phyloP scores from a whole-genome alignment of 2,797 vertebrate genomes.

The Scyliorhinus canicula region DNA sequence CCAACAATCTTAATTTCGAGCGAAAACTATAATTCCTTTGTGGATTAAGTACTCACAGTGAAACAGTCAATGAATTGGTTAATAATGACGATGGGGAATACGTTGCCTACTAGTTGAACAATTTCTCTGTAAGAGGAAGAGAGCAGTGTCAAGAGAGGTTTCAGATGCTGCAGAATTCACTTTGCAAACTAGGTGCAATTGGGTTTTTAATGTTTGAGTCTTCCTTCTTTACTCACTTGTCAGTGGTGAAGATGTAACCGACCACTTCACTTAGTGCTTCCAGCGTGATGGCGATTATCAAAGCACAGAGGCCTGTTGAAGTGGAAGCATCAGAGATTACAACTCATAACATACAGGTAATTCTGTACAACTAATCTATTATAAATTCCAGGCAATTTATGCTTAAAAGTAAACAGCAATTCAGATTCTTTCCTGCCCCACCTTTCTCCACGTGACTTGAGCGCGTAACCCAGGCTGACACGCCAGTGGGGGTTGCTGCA shows the following conservation, averaged over 20 bases:
- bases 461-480: background rate
- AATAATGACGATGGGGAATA: conserved; percentile 61
- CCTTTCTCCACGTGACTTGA: background rate
- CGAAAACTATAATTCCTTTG: background rate
- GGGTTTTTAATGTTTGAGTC: fast-evolving
- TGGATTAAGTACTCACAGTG: conserved; percentile 56
- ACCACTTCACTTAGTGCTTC: conserved; percentile 58
- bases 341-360: background rate
- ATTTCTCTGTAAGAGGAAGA: conserved; percentile 63
- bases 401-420: background rate
- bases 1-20: background rate
- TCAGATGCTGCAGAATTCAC: too few species aligned
- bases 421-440: background rate
- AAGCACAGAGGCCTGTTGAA: background rate
- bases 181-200: background rate
- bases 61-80: conserved; percentile 68
- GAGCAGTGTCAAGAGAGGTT: background rate
- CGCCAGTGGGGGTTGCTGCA: background rate
- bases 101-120: conserved; percentile 58
- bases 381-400: background rate
- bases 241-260: conserved; percentile 68
- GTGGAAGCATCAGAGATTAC: background rate
- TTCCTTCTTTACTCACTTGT: conserved; percentile 63
- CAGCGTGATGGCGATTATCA: conserved; percentile 51
- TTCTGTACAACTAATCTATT: background rate